These are phyloP conservation scores for Teleogryllus occipitalis DNA, from an alignment of 1,140 invertebrate genomes.

Conservation along the genomic window DNA sequence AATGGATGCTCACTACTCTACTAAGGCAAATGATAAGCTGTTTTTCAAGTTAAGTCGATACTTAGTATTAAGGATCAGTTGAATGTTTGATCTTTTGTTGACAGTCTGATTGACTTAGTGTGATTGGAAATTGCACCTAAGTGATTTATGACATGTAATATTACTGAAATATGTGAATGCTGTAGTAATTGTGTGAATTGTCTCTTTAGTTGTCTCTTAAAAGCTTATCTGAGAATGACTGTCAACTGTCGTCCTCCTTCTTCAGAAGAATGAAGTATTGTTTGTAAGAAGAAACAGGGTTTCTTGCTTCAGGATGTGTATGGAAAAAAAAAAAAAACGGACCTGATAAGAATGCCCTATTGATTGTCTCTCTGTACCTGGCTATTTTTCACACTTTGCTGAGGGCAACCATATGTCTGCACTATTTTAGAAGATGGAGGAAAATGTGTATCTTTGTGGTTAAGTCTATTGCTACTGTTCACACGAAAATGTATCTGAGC, in stretches of 20 bases:
- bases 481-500: not conserved
- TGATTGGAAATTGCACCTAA: no score
- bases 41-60: not conserved
- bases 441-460: not conserved
- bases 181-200: no score
- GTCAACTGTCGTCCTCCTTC: not conserved
- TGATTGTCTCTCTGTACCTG: not conserved
- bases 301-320: not conserved
- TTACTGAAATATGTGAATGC: no score
- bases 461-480: not conserved
- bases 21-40: not conserved
- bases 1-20: no score
- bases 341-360: not conserved
- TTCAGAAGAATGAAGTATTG: not conserved
- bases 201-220: not conserved
- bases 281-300: not conserved
- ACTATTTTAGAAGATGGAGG: not conserved
- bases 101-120: no score
- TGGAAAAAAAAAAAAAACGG: not conserved
- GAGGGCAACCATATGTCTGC: not conserved
- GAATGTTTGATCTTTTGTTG: no score
- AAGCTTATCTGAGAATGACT: not conserved
- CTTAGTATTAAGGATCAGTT: not conserved
- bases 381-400: not conserved
- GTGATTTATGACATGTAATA: no score